These are phyloP conservation scores for Epinephelus awoara DNA, from an alignment of 2,797 vertebrate species.

Conservation along the genomic window DNA sequence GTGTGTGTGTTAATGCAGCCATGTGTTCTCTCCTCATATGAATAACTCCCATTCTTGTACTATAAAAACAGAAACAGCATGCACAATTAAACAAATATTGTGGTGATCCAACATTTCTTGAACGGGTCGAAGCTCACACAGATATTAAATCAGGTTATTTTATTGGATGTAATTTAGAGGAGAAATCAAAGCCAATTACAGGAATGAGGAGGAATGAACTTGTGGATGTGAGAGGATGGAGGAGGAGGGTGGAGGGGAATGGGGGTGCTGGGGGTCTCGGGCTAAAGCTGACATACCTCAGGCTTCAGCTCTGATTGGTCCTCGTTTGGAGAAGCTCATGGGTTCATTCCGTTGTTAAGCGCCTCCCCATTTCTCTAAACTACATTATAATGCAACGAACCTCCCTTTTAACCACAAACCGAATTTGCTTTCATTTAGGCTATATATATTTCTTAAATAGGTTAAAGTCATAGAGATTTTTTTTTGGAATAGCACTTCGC, in stretches of 20 bases:
- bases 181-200: conserved; percentile 87
- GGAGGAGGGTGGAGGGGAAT: neutral
- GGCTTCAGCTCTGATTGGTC: conserved; percentile 95
- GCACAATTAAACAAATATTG: conserved; percentile 85
- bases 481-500: conserved; percentile 89
- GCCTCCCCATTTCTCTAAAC: conserved; percentile 98
- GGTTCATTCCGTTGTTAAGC: conserved; percentile 96
- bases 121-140: conserved; percentile 79
- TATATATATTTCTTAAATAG: conserved; percentile 96
- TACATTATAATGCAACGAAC: conserved; percentile 99
- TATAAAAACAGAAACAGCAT: conserved; percentile 58
- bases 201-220: conserved; percentile 87
- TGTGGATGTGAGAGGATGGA: conserved; percentile 79
- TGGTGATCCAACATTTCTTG: conserved; percentile 78
- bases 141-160: conserved; percentile 86
- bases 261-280: conserved; percentile 73
- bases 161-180: conserved; percentile 86
- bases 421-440: conserved; percentile 99
- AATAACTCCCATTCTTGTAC: conserved; percentile 41
- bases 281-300: conserved; percentile 89
- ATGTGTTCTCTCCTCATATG: conserved; percentile 27
- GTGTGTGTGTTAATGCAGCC: conserved; percentile 25
- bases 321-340: conserved; percentile 93
- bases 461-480: conserved; percentile 95
- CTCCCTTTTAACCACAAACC: conserved; percentile 98